phyloP scores from a whole-genome alignment of 2,113 vertebrate genomes.

The Notechis scutatus region DNA sequence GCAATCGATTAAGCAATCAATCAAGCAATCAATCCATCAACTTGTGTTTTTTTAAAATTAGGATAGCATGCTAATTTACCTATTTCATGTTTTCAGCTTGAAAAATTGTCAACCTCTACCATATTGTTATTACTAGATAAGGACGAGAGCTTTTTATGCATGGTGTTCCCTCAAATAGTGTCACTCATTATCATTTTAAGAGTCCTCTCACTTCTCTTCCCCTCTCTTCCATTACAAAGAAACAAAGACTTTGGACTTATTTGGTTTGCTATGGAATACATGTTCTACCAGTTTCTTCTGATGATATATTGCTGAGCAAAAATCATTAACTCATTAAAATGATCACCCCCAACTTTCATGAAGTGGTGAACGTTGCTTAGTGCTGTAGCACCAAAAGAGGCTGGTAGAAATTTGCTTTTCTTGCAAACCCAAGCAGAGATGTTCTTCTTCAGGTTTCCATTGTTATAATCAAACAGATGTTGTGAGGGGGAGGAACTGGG shows the following conservation, averaged over 20 bases:
- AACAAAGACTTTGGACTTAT: neutral
- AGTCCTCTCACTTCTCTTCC: neutral
- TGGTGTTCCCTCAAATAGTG: neutral
- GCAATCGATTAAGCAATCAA: too few species aligned
- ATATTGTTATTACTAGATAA: neutral
- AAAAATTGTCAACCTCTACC: neutral
- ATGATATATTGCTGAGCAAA: neutral
- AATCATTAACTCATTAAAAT: neutral
- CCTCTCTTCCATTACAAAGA: neutral
- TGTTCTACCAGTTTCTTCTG: neutral
- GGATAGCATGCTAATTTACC: neutral
- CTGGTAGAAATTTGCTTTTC: neutral
- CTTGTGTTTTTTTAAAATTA: neutral
- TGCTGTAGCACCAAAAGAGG: neutral
- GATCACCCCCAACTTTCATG: neutral
- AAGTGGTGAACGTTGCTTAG: neutral
- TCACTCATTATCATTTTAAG: neutral
- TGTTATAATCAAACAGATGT: slow-evolving; percentile 45
- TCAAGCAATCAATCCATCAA: neutral
- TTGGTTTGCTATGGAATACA: neutral
- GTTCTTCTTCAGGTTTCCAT: slow-evolving; percentile 46
- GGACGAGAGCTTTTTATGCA: neutral
- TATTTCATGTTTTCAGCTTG: neutral
- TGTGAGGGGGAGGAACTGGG: neutral
- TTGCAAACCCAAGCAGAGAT: slow-evolving; percentile 43